Conservation (phyloP, 2,888 invertebrate species). For the Seira ritae region DNA sequence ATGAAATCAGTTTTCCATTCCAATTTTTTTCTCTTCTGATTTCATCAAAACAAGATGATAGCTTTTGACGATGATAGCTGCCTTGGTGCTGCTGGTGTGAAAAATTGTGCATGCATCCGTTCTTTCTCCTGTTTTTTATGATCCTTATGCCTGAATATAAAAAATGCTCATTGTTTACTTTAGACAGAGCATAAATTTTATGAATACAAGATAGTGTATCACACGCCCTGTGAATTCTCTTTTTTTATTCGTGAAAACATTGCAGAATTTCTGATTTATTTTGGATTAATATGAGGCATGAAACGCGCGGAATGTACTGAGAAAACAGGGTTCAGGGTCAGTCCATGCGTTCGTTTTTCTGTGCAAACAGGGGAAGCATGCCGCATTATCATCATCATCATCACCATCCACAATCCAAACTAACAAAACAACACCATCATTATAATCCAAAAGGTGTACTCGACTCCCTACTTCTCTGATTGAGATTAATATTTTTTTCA, state of each 20-base stretch:
- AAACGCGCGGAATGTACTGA: neutral
- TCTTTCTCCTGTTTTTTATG: neutral
- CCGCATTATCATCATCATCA: neutral
- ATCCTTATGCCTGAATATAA: too few relatives aligned
- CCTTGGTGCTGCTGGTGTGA: neutral
- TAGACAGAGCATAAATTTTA: neutral
- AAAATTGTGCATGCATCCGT: neutral
- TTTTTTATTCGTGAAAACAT: too few relatives aligned
- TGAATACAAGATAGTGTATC: neutral
- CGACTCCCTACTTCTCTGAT: too few relatives aligned
- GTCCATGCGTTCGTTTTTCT: neutral
- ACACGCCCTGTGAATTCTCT: too few relatives aligned
- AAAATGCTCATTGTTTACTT: neutral
- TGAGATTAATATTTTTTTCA: too few relatives aligned
- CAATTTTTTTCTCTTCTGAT: too few relatives aligned
- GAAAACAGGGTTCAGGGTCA: neutral
- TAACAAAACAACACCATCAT: too few relatives aligned
- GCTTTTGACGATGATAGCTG: neutral
- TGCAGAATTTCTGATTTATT: too few relatives aligned
- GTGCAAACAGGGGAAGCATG: neutral
- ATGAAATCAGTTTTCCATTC: too few relatives aligned
- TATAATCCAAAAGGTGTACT: too few relatives aligned
- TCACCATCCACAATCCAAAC: neutral
- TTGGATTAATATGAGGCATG: neutral
- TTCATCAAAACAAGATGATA: neutral